Evolutionary conservation across 2,113 vertebrate genomes (phyloP).

Genomic region (Melanerpes aurifrons): DNA sequence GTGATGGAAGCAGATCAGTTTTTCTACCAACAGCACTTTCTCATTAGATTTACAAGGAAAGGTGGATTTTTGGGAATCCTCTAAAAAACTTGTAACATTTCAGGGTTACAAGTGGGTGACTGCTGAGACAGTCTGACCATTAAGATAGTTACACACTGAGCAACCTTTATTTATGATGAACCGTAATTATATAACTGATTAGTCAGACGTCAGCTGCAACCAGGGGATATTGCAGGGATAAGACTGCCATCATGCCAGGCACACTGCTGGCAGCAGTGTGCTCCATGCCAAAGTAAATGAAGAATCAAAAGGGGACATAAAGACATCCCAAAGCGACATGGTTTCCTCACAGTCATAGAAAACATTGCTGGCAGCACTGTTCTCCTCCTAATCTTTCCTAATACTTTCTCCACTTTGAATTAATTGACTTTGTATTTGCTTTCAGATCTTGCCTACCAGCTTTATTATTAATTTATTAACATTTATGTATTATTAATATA

Average conservation of each 20-base stretch:
- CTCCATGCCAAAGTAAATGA: neutral
- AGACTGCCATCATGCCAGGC: neutral
- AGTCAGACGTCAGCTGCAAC: neutral
- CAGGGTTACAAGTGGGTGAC: neutral
- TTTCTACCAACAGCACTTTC: neutral
- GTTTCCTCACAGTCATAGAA: neutral
- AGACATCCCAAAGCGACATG: neutral
- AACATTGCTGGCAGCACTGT: neutral
- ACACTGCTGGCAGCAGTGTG: neutral
- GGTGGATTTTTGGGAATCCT: neutral
- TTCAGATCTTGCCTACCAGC: neutral
- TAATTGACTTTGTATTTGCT: neutral
- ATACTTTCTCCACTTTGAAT: neutral
- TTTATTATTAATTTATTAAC: conserved; percentile 26
- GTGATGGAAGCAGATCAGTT: neutral
- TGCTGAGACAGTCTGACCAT: neutral
- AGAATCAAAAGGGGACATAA: neutral
- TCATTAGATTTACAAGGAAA: neutral
- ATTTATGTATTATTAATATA: conserved; percentile 8
- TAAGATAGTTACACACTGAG: neutral
- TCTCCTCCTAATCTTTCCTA: neutral
- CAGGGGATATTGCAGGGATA: neutral
- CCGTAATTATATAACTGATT: neutral
- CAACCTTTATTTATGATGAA: neutral
- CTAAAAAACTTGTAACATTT: neutral